These are phyloP conservation scores for Myrmecobius fasciatus DNA, from an alignment of 2,113 vertebrate species.

Conservation along the genomic window DNA sequence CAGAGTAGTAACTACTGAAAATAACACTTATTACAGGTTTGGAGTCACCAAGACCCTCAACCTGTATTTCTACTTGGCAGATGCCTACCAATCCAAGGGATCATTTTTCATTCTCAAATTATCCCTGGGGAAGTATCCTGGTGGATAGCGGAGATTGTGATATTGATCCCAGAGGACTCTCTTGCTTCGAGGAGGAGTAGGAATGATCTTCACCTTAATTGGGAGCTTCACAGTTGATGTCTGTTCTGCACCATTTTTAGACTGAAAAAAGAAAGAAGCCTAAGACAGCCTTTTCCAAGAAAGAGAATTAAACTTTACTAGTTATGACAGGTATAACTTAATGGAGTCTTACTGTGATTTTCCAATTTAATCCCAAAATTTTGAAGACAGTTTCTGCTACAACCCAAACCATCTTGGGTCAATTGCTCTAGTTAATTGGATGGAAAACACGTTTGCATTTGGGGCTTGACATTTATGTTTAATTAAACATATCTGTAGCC, in stretches of 20 bases:
- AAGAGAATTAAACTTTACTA: slow-evolving; percentile 28
- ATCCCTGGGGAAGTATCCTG: slow-evolving; percentile 97
- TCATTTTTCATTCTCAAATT: slow-evolving; percentile 99
- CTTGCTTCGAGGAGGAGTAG: slow-evolving; percentile 96
- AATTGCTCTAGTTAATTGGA: not conserved
- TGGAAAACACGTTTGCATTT: not conserved
- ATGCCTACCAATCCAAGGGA: slow-evolving; percentile 93
- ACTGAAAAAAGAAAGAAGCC: slow-evolving; percentile 82
- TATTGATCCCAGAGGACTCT: slow-evolving; percentile 98
- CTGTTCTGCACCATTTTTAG: slow-evolving; percentile 90
- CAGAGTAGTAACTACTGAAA: not conserved
- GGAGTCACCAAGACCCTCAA: not conserved
- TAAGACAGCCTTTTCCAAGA: slow-evolving; percentile 44
- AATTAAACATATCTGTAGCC: not conserved
- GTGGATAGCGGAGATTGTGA: slow-evolving; percentile 98
- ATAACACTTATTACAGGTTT: not conserved
- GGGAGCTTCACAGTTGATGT: slow-evolving; percentile 97
- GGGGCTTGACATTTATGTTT: not conserved
- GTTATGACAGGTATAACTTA: not conserved
- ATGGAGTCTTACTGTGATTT: not conserved
- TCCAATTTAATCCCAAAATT: not conserved
- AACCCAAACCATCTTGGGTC: not conserved
- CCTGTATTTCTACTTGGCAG: not conserved
- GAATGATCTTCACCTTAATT: slow-evolving; percentile 97
- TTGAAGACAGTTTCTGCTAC: not conserved